phyloP scores from a whole-genome alignment of 2,113 vertebrate species.

The Grammomys surdaster region DNA sequence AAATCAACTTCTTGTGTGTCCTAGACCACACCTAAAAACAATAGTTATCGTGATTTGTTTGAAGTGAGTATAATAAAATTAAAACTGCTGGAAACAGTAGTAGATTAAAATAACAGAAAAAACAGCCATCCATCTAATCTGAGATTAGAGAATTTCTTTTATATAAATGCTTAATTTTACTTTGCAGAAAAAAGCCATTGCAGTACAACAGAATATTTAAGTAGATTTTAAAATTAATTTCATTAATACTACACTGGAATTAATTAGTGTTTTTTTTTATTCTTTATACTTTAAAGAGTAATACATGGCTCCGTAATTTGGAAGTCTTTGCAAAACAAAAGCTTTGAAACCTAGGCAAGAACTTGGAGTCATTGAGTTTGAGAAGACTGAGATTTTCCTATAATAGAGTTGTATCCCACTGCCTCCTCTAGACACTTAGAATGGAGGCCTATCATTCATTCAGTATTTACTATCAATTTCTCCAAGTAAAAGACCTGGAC shows the following conservation, averaged over 20 bases:
- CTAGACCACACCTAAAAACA: background rate
- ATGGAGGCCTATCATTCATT: background rate
- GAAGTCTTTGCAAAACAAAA: background rate
- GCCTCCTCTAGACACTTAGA: background rate
- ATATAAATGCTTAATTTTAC: background rate
- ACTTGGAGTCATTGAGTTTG: background rate
- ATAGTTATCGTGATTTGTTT: background rate
- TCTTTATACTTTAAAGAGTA: background rate
- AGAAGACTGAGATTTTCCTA: background rate
- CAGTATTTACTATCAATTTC: background rate
- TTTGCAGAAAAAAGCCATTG: background rate
- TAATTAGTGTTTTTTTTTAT: background rate
- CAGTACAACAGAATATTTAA: background rate
- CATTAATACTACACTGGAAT: background rate
- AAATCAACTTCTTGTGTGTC: too few relatives aligned
- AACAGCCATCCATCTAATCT: accelerated
- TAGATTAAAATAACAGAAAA: too few relatives aligned
- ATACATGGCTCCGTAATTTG: background rate
- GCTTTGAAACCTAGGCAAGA: background rate
- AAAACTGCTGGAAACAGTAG: background rate
- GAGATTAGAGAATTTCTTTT: background rate
- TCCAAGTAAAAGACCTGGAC: background rate
- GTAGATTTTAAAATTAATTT: background rate
- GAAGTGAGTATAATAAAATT: background rate
- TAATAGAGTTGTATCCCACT: background rate